Evolutionary conservation across 2,113 vertebrate species (phyloP).

Genomic region (Poeciliopsis prolifica): DNA sequence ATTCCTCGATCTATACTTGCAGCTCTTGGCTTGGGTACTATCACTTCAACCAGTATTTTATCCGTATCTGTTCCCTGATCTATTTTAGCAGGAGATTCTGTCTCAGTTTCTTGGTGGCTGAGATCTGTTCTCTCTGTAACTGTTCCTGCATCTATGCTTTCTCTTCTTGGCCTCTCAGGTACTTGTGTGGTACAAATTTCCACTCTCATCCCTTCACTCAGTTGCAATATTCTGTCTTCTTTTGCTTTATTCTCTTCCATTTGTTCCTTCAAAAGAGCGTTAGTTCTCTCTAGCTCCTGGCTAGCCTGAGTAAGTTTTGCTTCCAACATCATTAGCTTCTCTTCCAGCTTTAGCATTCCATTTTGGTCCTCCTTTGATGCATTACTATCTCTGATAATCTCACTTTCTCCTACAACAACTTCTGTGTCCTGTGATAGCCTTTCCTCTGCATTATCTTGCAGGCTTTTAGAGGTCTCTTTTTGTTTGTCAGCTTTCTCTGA

Average conservation of each 20-base stretch:
- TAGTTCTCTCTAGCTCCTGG: slow-evolving; percentile 82
- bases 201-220: slow-evolving; percentile 75
- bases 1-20: slow-evolving; percentile 37
- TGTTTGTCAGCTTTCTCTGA: slow-evolving; percentile 56
- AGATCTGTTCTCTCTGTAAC: slow-evolving; percentile 63
- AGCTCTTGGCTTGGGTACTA: slow-evolving; percentile 19
- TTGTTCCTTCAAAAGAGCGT: slow-evolving; percentile 81
- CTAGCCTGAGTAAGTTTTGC: slow-evolving; percentile 82
- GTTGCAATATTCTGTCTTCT: slow-evolving; percentile 83
- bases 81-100: slow-evolving; percentile 62
- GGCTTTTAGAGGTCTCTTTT: slow-evolving; percentile 42
- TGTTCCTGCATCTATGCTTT: slow-evolving; percentile 71
- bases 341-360: slow-evolving; percentile 72
- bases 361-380: slow-evolving; percentile 40
- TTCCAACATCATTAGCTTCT: slow-evolving; percentile 83
- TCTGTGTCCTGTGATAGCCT: slow-evolving; percentile 43
- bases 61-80: slow-evolving; percentile 75
- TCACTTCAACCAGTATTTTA: slow-evolving; percentile 66
- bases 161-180: slow-evolving; percentile 52
- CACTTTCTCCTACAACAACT: slow-evolving; percentile 37
- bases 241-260: slow-evolving; percentile 84
- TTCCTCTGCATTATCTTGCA: slow-evolving; percentile 45
- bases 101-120: slow-evolving; percentile 66
- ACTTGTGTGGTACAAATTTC: slow-evolving; percentile 54
- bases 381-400: slow-evolving; percentile 28